These are phyloP conservation scores for Pammene fasciana DNA, from an alignment of 2,888 invertebrate genomes.

Conservation along the genomic window DNA sequence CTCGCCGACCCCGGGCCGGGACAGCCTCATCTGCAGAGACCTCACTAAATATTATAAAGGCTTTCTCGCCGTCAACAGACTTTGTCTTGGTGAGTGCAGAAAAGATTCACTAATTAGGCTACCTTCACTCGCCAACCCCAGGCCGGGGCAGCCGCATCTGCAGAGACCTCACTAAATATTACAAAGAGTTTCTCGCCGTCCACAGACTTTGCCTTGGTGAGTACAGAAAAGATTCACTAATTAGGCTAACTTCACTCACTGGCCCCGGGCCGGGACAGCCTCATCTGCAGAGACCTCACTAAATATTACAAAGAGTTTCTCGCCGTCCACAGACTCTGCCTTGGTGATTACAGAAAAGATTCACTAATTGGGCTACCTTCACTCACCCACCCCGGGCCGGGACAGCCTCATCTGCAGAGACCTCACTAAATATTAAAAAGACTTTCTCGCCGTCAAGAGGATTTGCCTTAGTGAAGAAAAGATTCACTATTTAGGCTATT, in stretches of 20 bases:
- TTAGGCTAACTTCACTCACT: no score
- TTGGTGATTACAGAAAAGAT: slow-evolving; percentile 61
- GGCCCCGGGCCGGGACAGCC: no score
- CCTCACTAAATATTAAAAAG: slow-evolving; percentile 89
- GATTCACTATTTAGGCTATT: no score
- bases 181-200: slow-evolving; percentile 88
- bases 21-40: slow-evolving; percentile 85
- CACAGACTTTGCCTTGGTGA: slow-evolving; percentile 86
- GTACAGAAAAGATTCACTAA: slow-evolving; percentile 33
- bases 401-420: slow-evolving; percentile 69
- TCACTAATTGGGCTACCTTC: no score
- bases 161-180: slow-evolving; percentile 89
- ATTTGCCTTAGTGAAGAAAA: slow-evolving; percentile 79
- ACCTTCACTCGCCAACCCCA: no score
- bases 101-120: no score
- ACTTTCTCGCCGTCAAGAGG: slow-evolving; percentile 90
- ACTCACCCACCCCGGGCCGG: no score
- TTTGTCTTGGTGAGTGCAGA: slow-evolving; percentile 79
- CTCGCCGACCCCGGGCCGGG: slow-evolving; percentile 62
- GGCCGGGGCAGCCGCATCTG: slow-evolving; percentile 49
- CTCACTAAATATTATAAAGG: slow-evolving; percentile 89
- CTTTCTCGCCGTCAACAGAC: slow-evolving; percentile 90
- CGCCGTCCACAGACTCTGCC: slow-evolving; percentile 90
- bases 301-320: slow-evolving; percentile 88
- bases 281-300: slow-evolving; percentile 84